phyloP scores from a whole-genome alignment of 2,113 vertebrate genomes.

The Urocitellus parryii region DNA sequence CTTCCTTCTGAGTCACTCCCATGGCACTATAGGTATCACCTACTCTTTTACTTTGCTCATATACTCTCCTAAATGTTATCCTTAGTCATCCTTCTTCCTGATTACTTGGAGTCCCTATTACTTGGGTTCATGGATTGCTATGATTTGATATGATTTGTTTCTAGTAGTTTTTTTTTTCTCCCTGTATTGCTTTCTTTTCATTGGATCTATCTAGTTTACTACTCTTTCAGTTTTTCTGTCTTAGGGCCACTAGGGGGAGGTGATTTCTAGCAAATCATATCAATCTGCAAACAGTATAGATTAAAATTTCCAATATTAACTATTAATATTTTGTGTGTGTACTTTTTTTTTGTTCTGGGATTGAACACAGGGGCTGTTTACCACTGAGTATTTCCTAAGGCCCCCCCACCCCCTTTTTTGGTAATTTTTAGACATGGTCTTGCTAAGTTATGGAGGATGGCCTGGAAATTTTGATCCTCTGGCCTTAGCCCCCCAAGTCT shows the following conservation, averaged over 20 bases:
- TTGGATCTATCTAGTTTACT: neutral
- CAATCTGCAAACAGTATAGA: neutral
- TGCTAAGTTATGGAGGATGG: too few species aligned
- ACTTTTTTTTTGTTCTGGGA: neutral
- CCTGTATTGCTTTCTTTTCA: neutral
- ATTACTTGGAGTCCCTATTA: neutral
- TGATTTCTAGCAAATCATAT: conserved; percentile 8
- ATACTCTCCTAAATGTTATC: neutral
- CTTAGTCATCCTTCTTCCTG: neutral
- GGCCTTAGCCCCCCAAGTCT: too few species aligned
- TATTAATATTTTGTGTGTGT: neutral
- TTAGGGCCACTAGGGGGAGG: conserved; percentile 17
- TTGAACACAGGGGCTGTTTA: neutral
- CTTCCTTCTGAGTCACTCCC: neutral
- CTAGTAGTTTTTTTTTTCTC: neutral
- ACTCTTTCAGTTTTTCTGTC: neutral
- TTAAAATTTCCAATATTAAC: conserved; percentile 24
- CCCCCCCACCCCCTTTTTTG: too few species aligned
- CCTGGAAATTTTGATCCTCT: too few species aligned
- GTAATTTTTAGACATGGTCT: too few species aligned
- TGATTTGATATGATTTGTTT: conserved; percentile 26
- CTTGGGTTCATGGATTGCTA: neutral
- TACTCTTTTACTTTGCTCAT: neutral
- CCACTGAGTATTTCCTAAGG: neutral
- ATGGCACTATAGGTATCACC: neutral